Conservation (phyloP, 2,113 vertebrate genomes). For the Heptranchias perlo region DNA sequence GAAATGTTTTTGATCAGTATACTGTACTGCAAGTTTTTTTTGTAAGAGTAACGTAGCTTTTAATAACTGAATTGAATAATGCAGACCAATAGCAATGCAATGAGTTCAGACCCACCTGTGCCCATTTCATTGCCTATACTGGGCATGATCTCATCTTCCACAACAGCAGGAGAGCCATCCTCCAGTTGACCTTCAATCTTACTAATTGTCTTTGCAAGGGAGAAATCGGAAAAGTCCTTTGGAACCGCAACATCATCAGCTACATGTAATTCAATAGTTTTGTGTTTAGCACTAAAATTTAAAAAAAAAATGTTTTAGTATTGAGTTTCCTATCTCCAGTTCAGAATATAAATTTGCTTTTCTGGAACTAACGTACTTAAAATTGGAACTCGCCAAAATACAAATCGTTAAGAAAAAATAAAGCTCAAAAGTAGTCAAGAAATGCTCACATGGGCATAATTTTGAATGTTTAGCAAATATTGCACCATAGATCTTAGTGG, state of each 20-base stretch:
- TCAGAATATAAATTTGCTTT: neutral
- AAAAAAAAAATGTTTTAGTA: constrained; percentile 4
- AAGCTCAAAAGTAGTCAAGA: neutral
- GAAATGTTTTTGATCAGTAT: neutral
- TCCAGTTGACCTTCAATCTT: constrained; percentile 69
- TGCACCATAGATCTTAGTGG: neutral
- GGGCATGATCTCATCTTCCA: constrained; percentile 59
- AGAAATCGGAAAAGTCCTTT: constrained; percentile 63
- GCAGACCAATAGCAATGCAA: neutral
- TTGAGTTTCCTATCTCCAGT: neutral
- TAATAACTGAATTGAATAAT: constrained; percentile 22
- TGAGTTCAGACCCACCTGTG: constrained; percentile 61
- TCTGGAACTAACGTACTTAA: neutral
- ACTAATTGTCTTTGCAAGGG: constrained; percentile 67
- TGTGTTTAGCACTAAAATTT: constrained; percentile 54
- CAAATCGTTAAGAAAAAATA: neutral
- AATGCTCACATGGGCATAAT: neutral
- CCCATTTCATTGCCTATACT: constrained; percentile 60
- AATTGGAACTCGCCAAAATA: neutral
- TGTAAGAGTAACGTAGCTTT: neutral
- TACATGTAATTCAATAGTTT: constrained; percentile 47
- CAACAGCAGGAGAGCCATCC: constrained; percentile 50
- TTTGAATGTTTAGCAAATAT: neutral
- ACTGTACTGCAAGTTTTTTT: neutral
- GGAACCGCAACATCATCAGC: constrained; percentile 56